phyloP scores from a whole-genome alignment of 1,140 invertebrate species.

The Aphaenogaster ashmeadi region DNA sequence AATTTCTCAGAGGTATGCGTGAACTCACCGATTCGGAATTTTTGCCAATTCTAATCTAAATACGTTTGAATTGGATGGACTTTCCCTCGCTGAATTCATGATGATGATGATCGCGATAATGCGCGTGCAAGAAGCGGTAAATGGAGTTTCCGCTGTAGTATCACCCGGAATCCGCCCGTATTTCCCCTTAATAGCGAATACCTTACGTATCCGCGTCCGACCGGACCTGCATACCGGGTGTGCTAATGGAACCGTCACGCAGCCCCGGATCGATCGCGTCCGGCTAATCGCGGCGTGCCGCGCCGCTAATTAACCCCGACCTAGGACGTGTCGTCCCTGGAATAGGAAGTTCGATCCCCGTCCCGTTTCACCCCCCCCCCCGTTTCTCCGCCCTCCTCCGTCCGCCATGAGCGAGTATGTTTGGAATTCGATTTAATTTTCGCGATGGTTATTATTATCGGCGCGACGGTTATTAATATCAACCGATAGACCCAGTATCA shows the following conservation, averaged over 20 bases:
- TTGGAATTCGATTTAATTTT: conserved; percentile 63
- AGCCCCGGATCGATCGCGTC: conserved; percentile 81
- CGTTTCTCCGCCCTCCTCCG: not conserved
- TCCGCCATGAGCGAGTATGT: not conserved
- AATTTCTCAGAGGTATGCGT: not conserved
- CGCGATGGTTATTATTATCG: conserved; percentile 31
- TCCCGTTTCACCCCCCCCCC: not conserved
- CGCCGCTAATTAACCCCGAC: conserved; percentile 60
- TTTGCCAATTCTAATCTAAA: not conserved
- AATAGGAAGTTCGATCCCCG: conserved; percentile 2
- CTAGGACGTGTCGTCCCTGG: conserved; percentile 53
- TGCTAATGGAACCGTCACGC: conserved; percentile 78
- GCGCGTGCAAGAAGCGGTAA: conserved; percentile 24
- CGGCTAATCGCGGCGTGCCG: conserved; percentile 77
- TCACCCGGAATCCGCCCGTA: conserved; percentile 73
- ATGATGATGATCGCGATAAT: conserved; percentile 8
- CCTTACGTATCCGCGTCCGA: conserved; percentile 79
- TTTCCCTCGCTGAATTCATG: conserved; percentile 7
- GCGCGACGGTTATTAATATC: conserved; percentile 18
- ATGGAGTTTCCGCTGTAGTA: conserved; percentile 48
- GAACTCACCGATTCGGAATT: not conserved
- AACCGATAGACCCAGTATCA: not conserved
- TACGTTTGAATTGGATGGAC: not conserved
- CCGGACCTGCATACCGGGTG: conserved; percentile 76
- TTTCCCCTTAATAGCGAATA: conserved; percentile 79